Evolutionary conservation across 2,888 invertebrate species (phyloP), one percentile per base, ranked within the genome.

Genomic region (Mimumesa dahlbomi): DNA sequence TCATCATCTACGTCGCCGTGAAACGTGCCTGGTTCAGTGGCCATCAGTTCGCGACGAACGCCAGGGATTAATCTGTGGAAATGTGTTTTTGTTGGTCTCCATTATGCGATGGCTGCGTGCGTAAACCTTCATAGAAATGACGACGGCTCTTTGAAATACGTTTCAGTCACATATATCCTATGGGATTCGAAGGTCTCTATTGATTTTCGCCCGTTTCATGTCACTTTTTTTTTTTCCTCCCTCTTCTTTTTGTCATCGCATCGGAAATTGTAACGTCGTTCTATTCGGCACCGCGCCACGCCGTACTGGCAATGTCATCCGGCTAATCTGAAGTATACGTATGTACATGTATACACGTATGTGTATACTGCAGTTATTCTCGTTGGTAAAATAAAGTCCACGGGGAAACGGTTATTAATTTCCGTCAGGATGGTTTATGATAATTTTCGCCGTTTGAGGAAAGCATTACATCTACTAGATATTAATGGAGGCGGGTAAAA

Each of bases 61-160:
- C 25, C 69, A 40, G 11, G 66, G 75, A 77, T 81, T 76, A 77
- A 82, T 81, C 73, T 36, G 52, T 61, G 66, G 58, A 73, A 77
- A 76, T 69, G 66, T 58, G 61, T 73, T 71, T 72, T 71, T 58
- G 69, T 65, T 71, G 56, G 53, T 40, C 29, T 22, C 54, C 53
- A 48, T 50, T 45, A 65, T 56, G 62, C 52, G n/a, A 11, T 59
- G 25, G 48, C 45, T 53, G 61, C 58, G 43, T 34, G 13, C 40
- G 48, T 52, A 54, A 56, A 48, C 58, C 45, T 70, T 58, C 43
- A 49, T 36, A 36, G 36, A 34, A 31, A 36, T 45, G 63, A 63
- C 49, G 49, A n/a, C 13, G 29, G 11, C 48, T 65, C 65, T 71
- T 71, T 76, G 49, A 59, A 75, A 69, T 31, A 45, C 62, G 43